Percentiles rank a stretch among this genome's conserved stretches.
Conservation (phyloP, 1,140 invertebrate species). For the Neodiprion virginianus region DNA sequence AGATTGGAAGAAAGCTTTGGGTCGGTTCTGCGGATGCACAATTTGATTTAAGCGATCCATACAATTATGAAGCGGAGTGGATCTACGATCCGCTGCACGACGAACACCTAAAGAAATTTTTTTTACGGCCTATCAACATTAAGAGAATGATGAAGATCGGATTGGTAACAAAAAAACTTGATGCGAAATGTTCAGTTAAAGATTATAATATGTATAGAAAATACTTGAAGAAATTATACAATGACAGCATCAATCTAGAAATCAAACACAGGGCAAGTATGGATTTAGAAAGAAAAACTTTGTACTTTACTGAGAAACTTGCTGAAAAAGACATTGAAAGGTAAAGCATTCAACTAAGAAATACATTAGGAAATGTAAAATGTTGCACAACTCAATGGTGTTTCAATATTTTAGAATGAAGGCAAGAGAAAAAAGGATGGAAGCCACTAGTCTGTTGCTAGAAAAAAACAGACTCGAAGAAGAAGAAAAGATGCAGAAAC, state of each 20-base stretch:
- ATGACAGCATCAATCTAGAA: constrained; percentile 35
- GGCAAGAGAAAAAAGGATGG: constrained; percentile 18
- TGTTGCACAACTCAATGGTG: neutral
- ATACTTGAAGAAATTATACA: constrained; percentile 48
- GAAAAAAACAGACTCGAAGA: constrained; percentile 8
- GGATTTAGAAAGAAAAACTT: constrained; percentile 31
- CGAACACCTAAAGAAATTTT: constrained; percentile 46
- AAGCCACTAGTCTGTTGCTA: neutral
- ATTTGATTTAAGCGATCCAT: constrained; percentile 51
- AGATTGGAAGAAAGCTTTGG: constrained; percentile 47
- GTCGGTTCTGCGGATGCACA: constrained; percentile 19
- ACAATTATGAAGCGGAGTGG: constrained; percentile 40
- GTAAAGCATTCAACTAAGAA: constrained; percentile 27
- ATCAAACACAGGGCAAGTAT: constrained; percentile 24
- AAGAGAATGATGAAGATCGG: constrained; percentile 44
- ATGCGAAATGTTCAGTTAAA: constrained; percentile 49
- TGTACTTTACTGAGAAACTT: constrained; percentile 35
- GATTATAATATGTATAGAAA: constrained; percentile 54
- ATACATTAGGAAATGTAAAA: neutral
- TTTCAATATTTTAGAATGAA: constrained; percentile 17
- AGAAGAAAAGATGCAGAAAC: constrained; percentile 14
- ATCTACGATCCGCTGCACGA: constrained; percentile 56
- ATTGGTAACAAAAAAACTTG: constrained; percentile 44
- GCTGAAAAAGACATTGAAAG: constrained; percentile 38
- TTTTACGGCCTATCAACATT: constrained; percentile 37